phyloP scores from a whole-genome alignment of 2,888 invertebrate genomes.

The Antheraea assamensis region DNA sequence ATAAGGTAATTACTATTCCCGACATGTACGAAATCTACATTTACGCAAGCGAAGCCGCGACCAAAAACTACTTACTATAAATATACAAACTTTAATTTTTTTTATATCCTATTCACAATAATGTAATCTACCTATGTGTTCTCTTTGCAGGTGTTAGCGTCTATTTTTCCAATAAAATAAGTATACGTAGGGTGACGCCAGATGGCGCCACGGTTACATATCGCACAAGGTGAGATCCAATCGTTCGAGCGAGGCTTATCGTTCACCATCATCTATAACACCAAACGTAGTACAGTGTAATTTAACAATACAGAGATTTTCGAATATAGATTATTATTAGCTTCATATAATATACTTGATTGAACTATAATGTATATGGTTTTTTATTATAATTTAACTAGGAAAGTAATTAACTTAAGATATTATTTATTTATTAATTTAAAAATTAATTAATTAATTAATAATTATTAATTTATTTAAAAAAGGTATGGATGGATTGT shows the following conservation, averaged over 20 bases:
- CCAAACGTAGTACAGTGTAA: constrained; percentile 46
- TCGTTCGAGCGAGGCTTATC: constrained; percentile 54
- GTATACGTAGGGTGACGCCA: constrained; percentile 39
- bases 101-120: neutral
- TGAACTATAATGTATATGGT: too few relatives aligned
- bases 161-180: constrained; percentile 19
- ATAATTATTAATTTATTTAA: too few relatives aligned
- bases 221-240: constrained; percentile 65
- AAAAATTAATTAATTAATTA: too few relatives aligned
- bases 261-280: constrained; percentile 70
- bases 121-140: neutral
- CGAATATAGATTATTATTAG: neutral
- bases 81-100: neutral
- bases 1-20: too few relatives aligned
- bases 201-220: constrained; percentile 70
- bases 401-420: too few relatives aligned
- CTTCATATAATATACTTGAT: neutral
- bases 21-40: too few relatives aligned
- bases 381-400: too few relatives aligned
- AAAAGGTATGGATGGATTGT: too few relatives aligned
- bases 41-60: too few relatives aligned
- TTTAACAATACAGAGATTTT: constrained; percentile 25
- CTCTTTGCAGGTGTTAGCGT: constrained; percentile 19
- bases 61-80: neutral
- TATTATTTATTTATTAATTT: too few relatives aligned